These are phyloP conservation scores for Austrolebias charrua DNA, from an alignment of 2,797 vertebrate genomes.

Conservation along the genomic window DNA sequence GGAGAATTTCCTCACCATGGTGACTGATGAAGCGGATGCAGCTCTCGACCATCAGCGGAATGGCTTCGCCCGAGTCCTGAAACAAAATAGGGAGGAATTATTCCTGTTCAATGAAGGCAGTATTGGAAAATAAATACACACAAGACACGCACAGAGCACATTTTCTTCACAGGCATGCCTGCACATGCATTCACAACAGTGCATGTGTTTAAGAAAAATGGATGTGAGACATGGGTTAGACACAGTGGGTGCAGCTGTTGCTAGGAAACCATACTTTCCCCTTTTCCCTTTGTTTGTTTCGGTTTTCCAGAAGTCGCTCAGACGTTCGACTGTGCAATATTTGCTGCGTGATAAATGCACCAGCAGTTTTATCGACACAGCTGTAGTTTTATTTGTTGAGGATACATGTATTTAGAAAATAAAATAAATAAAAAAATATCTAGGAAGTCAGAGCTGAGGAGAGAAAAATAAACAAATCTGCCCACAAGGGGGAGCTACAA, in stretches of 20 bases:
- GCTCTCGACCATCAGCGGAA: slow-evolving; percentile 97
- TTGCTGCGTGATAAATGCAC: not conserved
- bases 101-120: slow-evolving; percentile 2
- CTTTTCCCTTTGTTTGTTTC: slow-evolving; percentile 75
- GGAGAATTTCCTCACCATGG: slow-evolving; percentile 82
- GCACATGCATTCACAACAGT: slow-evolving; percentile 42
- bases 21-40: slow-evolving; percentile 98
- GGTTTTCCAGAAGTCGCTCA: slow-evolving; percentile 51
- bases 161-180: slow-evolving; percentile 3
- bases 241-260: slow-evolving; percentile 72
- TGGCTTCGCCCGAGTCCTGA: slow-evolving; percentile 90
- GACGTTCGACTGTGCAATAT: slow-evolving; percentile 9
- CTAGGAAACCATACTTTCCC: slow-evolving; percentile 77
- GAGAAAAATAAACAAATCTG: not conserved
- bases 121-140: slow-evolving; percentile 1
- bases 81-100: slow-evolving; percentile 28
- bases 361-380: not conserved
- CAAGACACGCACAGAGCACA: not conserved
- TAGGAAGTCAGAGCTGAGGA: not conserved
- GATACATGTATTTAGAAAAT: slow-evolving; percentile 9
- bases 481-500: slow-evolving; percentile 67
- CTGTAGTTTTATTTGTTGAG: not conserved
- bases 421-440: not conserved
- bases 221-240: slow-evolving; percentile 41
- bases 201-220: slow-evolving; percentile 40